Percentiles rank a stretch among this genome's conserved stretches.
phyloP scores from a whole-genome alignment of 2,113 vertebrate species.

The Brachypodius melanocephalos region DNA sequence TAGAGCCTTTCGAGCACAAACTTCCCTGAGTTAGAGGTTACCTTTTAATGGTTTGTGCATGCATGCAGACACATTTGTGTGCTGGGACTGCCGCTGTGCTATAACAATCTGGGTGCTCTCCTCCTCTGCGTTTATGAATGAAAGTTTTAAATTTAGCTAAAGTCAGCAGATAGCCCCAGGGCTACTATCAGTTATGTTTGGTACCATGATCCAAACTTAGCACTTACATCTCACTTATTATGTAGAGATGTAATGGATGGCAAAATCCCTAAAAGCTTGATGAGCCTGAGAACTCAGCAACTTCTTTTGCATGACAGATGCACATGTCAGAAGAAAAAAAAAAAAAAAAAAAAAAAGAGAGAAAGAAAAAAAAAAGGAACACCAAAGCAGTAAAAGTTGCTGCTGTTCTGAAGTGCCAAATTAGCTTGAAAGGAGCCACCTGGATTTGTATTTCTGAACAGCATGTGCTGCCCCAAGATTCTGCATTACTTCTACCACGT shows the following conservation, averaged over 20 bases:
- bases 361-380: neutral
- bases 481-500: neutral
- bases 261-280: neutral
- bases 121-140: slow-evolving; percentile 40
- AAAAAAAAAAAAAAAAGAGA: neutral
- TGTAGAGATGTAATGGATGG: slow-evolving; percentile 22
- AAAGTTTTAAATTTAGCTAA: slow-evolving; percentile 54
- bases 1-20: neutral
- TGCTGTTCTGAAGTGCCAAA: neutral
- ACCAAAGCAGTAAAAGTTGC: neutral
- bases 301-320: slow-evolving; percentile 15
- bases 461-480: neutral
- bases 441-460: neutral
- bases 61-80: neutral
- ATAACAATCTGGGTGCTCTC: neutral
- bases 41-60: neutral
- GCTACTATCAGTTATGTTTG: slow-evolving; percentile 45
- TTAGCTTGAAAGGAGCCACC: neutral
- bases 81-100: neutral
- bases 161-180: neutral
- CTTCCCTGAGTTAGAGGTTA: neutral
- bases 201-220: slow-evolving; percentile 50
- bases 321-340: neutral
- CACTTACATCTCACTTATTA: slow-evolving; percentile 28
- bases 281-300: neutral